A percentile compares a stretch with the other conserved stretches of the same genome.
Conservation (phyloP, 2,888 invertebrate species). For the Acanthococcus lagerstroemiae region DNA sequence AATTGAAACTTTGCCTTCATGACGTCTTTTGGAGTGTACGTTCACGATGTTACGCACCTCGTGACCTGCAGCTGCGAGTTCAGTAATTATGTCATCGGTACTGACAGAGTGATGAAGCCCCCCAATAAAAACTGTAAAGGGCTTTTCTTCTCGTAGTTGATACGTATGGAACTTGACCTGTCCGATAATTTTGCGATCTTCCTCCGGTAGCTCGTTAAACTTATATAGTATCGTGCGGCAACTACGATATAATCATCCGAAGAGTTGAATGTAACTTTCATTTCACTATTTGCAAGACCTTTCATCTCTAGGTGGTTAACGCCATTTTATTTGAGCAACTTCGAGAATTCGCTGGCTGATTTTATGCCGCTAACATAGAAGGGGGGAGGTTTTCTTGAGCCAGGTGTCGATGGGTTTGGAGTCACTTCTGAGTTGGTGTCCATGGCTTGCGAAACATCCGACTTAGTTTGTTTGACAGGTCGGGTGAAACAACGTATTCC, state of each 20-base stretch:
- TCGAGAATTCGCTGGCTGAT: background rate
- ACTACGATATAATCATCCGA: background rate
- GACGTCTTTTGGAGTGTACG: background rate
- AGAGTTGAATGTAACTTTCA: conserved; percentile 2
- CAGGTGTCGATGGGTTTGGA: background rate
- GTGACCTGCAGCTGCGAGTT: background rate
- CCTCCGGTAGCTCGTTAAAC: background rate
- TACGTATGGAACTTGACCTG: background rate
- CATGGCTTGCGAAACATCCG: background rate
- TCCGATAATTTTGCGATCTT: background rate
- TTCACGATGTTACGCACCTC: background rate
- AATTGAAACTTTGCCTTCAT: background rate
- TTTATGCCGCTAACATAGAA: conserved; percentile 4
- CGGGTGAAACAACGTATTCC: background rate
- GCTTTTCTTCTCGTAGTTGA: background rate
- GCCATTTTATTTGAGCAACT: background rate
- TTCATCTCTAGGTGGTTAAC: background rate
- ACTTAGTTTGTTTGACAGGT: background rate
- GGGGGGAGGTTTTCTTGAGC: conserved; percentile 2
- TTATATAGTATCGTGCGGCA: background rate
- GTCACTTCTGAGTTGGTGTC: background rate
- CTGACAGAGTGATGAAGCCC: background rate
- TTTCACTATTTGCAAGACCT: background rate
- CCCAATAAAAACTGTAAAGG: background rate
- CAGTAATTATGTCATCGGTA: background rate